Evolutionary conservation across 2,888 invertebrate species (phyloP), one percentile per base, ranked within the genome.

Genomic region (Oxycera nigricornis): DNA sequence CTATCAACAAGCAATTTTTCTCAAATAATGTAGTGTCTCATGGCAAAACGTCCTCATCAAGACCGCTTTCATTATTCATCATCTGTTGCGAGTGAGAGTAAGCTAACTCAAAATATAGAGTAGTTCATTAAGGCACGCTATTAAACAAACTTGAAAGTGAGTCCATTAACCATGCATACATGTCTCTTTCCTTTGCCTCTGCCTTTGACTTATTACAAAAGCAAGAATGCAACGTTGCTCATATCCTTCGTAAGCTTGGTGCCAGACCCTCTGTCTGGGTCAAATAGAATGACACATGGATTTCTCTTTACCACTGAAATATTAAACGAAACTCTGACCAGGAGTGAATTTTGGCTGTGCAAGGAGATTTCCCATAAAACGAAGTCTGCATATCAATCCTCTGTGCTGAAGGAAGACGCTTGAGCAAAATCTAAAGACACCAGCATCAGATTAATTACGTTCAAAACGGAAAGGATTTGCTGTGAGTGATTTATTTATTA

Each of bases 311-410:
- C 52, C 70, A 70, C 55, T 70, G 70, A 70, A 70, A 70, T 70
- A 70, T 70, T 70, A 70, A 70, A 70, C 70, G 39, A 30, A 70
- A 31, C 70, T 70, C 70, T 55, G 35, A 22, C 52, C 70, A 70
- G 55, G 52, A 70, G 55, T 70, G 55, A 70, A 70, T 52, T 70
- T 55, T 31, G 55, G 70, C 55, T 70, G 31, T 55, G 55, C 52
- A 20, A 20, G 55, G 4, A 17, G 31, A 52, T n/a, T 52, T 52
- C 55, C 14, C 55, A 4, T 28, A 14, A 11, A 50, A 50, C 20
- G 9, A 59, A 68, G 14, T 22, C 17, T 22, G 11, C 17, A 1
- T 22, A 61, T 61, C 31, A 17, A 31, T 61, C 20, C 11, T 65
- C 41, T 39, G 55, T 14, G 22, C 7, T 20, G 41, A 65, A 65